A percentile compares a stretch with the other conserved stretches of the same genome.
These are phyloP conservation scores for Melinaea menophilus DNA, from an alignment of 2,888 invertebrate species.

Conservation along the genomic window DNA sequence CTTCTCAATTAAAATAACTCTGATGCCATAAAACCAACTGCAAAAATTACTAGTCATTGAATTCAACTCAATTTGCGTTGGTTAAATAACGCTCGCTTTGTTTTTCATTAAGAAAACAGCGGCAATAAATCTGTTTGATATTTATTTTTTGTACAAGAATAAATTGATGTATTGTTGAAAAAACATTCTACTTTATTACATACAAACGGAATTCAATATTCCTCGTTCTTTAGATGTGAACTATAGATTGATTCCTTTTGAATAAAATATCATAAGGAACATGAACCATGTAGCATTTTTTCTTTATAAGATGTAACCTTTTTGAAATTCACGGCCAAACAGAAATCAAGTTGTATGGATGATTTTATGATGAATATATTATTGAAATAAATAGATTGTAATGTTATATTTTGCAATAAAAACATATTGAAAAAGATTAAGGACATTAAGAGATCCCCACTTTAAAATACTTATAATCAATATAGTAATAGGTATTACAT, in stretches of 20 bases:
- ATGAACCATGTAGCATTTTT: neutral
- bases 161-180: slow-evolving; percentile 3
- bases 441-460: no score
- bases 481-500: no score
- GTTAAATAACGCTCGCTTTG: no score
- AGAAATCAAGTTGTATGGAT: neutral
- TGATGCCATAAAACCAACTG: no score
- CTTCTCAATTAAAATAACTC: no score
- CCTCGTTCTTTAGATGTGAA: neutral
- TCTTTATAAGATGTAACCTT: neutral
- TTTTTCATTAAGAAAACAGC: neutral
- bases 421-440: no score
- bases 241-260: slow-evolving; percentile 4
- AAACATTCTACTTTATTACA: slow-evolving; percentile 5
- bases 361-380: no score
- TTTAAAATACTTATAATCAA: no score
- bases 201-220: slow-evolving; percentile 7
- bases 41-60: no score
- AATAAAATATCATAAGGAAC: slow-evolving; percentile 1
- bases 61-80: no score
- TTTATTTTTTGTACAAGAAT: neutral
- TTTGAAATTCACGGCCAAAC: neutral
- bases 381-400: no score
- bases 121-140: neutral
- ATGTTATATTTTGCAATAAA: no score